phyloP scores from a whole-genome alignment of 2,888 invertebrate genomes.

The Muscina levida region DNA sequence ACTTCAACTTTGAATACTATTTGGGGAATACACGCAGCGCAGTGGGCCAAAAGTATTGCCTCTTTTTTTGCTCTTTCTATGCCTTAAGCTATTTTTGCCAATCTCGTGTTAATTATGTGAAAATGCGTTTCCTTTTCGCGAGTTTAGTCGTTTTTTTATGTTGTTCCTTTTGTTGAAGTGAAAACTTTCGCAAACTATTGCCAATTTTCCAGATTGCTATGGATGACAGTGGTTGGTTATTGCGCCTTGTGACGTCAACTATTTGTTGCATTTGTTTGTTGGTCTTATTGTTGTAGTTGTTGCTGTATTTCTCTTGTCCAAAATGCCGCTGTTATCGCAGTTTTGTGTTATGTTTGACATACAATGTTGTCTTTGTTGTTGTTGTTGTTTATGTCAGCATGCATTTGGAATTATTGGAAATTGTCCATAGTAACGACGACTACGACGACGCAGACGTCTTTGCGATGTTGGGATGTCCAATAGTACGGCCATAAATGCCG shows the following conservation, averaged over 20 bases:
- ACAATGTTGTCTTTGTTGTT: conserved; percentile 14
- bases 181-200: conserved; percentile 41
- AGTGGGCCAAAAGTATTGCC: not conserved
- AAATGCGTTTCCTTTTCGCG: conserved; percentile 30
- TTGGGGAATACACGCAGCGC: not conserved
- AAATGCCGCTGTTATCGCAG: conserved; percentile 20
- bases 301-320: conserved; percentile 22
- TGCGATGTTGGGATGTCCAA: conserved; percentile 15
- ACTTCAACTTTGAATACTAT: conserved; percentile 1
- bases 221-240: not conserved
- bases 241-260: conserved; percentile 6
- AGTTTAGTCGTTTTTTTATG: conserved; percentile 27
- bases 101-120: conserved; percentile 37
- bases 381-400: not conserved
- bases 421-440: not conserved
- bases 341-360: conserved; percentile 24
- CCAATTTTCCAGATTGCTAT: not conserved
- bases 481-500: not conserved
- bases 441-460: too few relatives aligned
- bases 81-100: not conserved
- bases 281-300: not conserved
- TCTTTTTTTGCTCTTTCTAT: conserved; percentile 7
- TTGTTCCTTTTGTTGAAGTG: not conserved
- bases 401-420: conserved; percentile 18
- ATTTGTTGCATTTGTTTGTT: conserved; percentile 9